These are phyloP conservation scores for Leptosomus discolor DNA, from an alignment of 2,113 vertebrate genomes.

Conservation along the genomic window DNA sequence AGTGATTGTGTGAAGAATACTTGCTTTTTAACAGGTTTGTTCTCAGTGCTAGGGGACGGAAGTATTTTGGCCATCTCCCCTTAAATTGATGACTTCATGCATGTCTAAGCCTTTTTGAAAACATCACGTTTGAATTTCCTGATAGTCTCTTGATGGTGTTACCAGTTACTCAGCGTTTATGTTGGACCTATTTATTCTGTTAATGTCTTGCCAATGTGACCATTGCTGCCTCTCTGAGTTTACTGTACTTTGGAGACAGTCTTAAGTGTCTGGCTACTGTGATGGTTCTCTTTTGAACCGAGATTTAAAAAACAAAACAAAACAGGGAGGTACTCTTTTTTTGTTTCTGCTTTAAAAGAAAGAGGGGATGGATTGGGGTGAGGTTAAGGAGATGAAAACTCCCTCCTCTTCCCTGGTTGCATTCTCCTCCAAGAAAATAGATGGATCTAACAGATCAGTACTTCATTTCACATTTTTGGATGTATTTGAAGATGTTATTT, in stretches of 20 bases:
- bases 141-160: background rate
- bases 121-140: background rate
- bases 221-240: background rate
- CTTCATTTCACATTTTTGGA: constrained; percentile 28
- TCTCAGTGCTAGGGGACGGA: background rate
- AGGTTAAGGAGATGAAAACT: background rate
- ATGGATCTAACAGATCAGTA: constrained; percentile 8
- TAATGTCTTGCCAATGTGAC: background rate
- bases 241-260: background rate
- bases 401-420: background rate
- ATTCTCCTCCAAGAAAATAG: background rate
- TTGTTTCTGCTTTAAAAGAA: constrained; percentile 28
- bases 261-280: constrained; percentile 4
- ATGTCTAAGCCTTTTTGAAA: background rate
- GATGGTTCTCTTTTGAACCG: background rate
- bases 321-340: background rate
- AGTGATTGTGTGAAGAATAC: background rate
- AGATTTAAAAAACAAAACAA: background rate
- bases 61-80: background rate
- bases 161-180: background rate
- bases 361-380: background rate
- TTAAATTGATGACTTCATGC: background rate
- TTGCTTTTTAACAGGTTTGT: constrained; percentile 4
- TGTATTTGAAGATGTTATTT: constrained; percentile 42
- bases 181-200: background rate